These are phyloP conservation scores for Scarus forsteni DNA, from an alignment of 2,797 vertebrate genomes.

Conservation along the genomic window DNA sequence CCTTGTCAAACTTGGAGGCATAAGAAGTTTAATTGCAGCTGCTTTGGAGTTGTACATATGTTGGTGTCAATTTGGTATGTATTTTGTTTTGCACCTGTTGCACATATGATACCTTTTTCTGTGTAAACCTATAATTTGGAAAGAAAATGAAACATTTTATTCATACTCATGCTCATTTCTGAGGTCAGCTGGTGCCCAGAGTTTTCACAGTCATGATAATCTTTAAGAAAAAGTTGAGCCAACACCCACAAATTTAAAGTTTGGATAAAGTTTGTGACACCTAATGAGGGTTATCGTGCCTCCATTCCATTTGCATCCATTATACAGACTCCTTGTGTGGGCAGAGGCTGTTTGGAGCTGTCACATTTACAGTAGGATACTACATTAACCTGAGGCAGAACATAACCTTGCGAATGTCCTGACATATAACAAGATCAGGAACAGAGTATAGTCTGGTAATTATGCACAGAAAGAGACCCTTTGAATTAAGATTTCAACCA, in stretches of 20 bases:
- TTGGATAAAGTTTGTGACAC: conserved; percentile 21
- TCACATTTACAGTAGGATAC: conserved; percentile 11
- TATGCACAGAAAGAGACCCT: conserved; percentile 9
- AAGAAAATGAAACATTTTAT: conserved; percentile 4
- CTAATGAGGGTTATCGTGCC: conserved; percentile 22
- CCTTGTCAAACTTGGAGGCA: neutral
- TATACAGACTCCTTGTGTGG: conserved; percentile 6
- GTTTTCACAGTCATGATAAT: conserved; percentile 5
- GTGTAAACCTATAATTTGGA: no score
- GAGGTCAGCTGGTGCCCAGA: conserved; percentile 1
- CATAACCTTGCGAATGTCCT: conserved; percentile 16
- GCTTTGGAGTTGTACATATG: neutral
- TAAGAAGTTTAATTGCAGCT: neutral
- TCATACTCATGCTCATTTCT: neutral
- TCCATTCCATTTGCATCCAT: neutral
- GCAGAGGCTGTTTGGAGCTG: conserved; percentile 1
- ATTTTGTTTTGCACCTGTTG: neutral
- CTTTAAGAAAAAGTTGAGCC: conserved; percentile 1
- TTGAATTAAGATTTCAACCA: conserved; percentile 1
- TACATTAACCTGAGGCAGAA: conserved; percentile 18
- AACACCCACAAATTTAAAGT: conserved; percentile 13
- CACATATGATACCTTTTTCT: no score
- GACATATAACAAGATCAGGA: conserved; percentile 25
- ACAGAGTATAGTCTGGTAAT: conserved; percentile 20
- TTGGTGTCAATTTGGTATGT: neutral